Evolutionary conservation across 2,113 vertebrate genomes (phyloP).

Genomic region (Amphiprion percula): DNA sequence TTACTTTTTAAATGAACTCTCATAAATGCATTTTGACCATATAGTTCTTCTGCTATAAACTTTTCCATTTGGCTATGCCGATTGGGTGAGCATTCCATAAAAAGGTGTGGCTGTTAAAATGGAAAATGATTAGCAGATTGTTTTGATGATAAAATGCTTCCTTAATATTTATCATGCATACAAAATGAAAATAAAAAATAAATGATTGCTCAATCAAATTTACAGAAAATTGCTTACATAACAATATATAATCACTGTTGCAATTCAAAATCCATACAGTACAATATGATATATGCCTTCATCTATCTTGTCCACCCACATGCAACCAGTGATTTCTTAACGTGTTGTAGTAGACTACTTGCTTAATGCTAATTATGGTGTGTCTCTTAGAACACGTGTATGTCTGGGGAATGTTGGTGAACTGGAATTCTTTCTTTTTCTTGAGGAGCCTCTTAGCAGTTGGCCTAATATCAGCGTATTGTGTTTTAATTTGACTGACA

Average conservation of each 20-base stretch:
- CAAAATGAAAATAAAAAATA: too few species aligned
- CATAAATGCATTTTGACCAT: too few species aligned
- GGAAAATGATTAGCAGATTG: too few species aligned
- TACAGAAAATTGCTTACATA: background rate
- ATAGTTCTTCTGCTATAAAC: too few species aligned
- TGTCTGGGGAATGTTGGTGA: conserved; percentile 63
- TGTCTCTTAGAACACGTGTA: background rate
- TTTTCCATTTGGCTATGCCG: too few species aligned
- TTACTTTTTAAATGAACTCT: too few species aligned
- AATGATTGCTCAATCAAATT: background rate
- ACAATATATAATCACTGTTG: background rate
- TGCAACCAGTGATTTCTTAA: background rate
- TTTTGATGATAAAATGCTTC: too few species aligned
- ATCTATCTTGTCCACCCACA: too few species aligned
- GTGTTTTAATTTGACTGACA: conserved; percentile 71
- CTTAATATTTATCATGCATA: too few species aligned
- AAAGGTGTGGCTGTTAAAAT: too few species aligned
- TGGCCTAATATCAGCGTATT: conserved; percentile 48
- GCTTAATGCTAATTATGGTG: background rate
- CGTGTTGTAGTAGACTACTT: background rate
- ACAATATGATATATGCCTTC: background rate
- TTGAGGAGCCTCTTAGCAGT: conserved; percentile 29
- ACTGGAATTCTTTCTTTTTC: conserved; percentile 51
- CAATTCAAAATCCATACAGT: background rate
- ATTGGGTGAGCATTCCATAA: too few species aligned